Conservation (phyloP, 2,113 vertebrate species). For the Tachuris rubrigastra region DNA sequence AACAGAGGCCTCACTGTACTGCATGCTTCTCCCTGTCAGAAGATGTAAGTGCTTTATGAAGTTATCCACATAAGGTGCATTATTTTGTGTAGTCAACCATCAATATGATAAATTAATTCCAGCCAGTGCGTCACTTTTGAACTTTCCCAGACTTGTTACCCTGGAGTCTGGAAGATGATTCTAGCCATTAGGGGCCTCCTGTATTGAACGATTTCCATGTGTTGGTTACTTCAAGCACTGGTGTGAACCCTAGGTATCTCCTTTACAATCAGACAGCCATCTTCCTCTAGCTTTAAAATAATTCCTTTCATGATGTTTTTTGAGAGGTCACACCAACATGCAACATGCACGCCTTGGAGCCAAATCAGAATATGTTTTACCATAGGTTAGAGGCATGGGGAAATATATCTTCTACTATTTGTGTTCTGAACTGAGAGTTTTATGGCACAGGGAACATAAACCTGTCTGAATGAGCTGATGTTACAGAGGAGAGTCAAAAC, state of each 20-base stretch:
- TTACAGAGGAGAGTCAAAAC: constrained; percentile 10
- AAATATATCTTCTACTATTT: constrained; percentile 21
- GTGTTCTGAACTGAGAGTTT: constrained; percentile 11
- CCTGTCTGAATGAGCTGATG: neutral
- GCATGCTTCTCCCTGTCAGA: neutral
- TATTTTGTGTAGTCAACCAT: neutral
- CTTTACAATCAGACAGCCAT: neutral
- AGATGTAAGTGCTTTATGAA: neutral
- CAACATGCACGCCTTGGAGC: rapidly evolving
- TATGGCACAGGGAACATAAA: neutral
- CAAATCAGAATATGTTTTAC: neutral
- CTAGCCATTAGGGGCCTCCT: neutral
- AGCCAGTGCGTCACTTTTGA: neutral
- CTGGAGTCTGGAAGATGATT: neutral
- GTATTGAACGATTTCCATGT: rapidly evolving
- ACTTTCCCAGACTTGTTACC: neutral
- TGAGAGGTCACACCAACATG: rapidly evolving
- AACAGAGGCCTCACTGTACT: neutral
- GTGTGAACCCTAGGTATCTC: neutral
- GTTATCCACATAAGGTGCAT: neutral
- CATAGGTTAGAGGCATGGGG: neutral
- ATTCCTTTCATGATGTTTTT: neutral
- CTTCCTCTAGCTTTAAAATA: neutral
- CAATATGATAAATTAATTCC: neutral
- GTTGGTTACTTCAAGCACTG: neutral